Evolutionary conservation across 2,113 vertebrate species (phyloP), one percentile per base, ranked within the genome.

Genomic region (Thomomys bottae): DNA sequence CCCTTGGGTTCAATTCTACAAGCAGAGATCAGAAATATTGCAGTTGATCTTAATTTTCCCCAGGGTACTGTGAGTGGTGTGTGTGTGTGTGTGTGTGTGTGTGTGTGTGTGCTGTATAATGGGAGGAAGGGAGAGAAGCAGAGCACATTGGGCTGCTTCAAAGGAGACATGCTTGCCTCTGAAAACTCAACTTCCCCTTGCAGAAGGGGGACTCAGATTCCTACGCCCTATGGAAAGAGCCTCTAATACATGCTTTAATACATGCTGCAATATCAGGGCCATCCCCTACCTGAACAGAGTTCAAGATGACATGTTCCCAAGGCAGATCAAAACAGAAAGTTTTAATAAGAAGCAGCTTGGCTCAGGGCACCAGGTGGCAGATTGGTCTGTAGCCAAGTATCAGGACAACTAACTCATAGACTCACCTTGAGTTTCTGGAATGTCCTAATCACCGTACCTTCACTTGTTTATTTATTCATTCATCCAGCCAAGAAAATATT

Each of bases 401-500:
- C 26, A 36, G 38, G 49, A 36, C 54, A 42, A 54, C 34, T 91
- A 42, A 54, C 34, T 91, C 61, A 17, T 7, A 40, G 63, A 84
- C 75, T 96, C 95, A 87, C 87, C 94, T 91, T 87, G 87, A 91
- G 63, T 83, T 81, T 88, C 92, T 75, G 86, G 93, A 94, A 90
- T 95, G 88, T 93, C 54, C 90, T 83, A 80, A 75, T 45, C 75
- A 40, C 54, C 21, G 49, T 76, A 40, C 83, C 67, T 92, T 96
- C 45, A 10, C 79, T 90, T 90, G 66, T 93, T 96, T 95, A 20
- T 92, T 75, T 49, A 34, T 77, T 84, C 36, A 85, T 79, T 93
- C 83, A 72, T 42, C 36, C 71, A 40, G 23, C 34, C 85, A 49
- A 90, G 66, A 67, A 94, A 95, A 94, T 75, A 71, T 66, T 36